phyloP scores from a whole-genome alignment of 2,888 invertebrate species.

The Lycaena phlaeas region DNA sequence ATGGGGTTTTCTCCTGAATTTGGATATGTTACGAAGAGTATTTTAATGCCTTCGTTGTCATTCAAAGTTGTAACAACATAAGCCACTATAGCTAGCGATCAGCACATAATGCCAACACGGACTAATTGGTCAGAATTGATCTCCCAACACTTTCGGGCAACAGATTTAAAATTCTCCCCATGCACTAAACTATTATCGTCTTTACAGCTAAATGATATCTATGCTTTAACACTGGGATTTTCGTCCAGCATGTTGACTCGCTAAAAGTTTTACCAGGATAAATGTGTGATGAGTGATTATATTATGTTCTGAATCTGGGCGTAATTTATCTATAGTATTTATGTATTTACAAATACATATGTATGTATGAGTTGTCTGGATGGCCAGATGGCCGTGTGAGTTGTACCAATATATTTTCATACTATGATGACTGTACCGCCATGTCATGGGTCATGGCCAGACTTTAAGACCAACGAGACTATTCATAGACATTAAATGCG shows the following conservation, averaged over 20 bases:
- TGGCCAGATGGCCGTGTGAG: no score
- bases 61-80: conserved; percentile 40
- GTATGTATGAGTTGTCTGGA: no score
- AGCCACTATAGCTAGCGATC: conserved; percentile 55
- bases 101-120: conserved; percentile 91
- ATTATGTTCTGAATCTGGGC: no score
- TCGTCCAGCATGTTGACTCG: conserved; percentile 83
- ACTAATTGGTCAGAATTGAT: conserved; percentile 76
- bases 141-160: conserved; percentile 77
- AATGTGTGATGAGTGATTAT: no score
- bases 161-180: conserved; percentile 82
- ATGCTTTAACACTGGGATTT: conserved; percentile 84
- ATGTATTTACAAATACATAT: no score
- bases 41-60: conserved; percentile 30
- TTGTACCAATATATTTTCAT: no score
- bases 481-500: no score
- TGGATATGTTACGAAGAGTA: conserved; percentile 90
- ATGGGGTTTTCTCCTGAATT: conserved; percentile 93
- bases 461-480: no score
- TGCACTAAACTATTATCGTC: conserved; percentile 74
- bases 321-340: no score
- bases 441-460: no score
- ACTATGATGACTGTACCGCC: no score
- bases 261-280: no score
- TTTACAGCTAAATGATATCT: conserved; percentile 90